phyloP scores from a whole-genome alignment of 1,140 invertebrate genomes.

The Drosophila orosa region DNA sequence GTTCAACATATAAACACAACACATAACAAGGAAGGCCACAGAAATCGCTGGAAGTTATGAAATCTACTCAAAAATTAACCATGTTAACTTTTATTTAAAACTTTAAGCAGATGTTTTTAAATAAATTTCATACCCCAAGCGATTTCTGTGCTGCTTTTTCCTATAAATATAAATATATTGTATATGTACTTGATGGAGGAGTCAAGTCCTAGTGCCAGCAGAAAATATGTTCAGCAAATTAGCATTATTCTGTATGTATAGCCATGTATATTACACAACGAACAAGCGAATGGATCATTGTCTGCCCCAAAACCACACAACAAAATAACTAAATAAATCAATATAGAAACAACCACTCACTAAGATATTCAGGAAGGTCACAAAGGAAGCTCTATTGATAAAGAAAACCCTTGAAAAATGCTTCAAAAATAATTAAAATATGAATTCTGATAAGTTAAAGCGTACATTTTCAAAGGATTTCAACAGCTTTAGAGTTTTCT shows the following conservation, averaged over 20 bases:
- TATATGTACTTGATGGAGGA: slow-evolving; percentile 25
- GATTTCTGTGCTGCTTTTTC: not conserved
- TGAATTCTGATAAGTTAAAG: not conserved
- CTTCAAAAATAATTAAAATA: not conserved
- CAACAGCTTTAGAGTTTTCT: not conserved
- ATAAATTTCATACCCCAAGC: not conserved
- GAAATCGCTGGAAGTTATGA: not conserved
- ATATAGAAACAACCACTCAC: slow-evolving; percentile 29
- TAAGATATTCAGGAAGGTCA: slow-evolving; percentile 12
- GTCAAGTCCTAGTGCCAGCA: slow-evolving; percentile 61
- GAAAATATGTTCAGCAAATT: slow-evolving; percentile 60
- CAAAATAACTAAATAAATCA: slow-evolving; percentile 54
- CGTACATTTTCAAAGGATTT: not conserved
- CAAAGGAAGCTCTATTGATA: not conserved
- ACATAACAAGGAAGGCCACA: slow-evolving; percentile 23
- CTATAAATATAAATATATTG: not conserved
- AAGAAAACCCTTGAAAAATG: not conserved
- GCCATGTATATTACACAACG: slow-evolving; percentile 61
- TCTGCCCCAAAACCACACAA: slow-evolving; percentile 48
- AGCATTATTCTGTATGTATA: slow-evolving; percentile 51
- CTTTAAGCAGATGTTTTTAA: not conserved
- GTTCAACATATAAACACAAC: slow-evolving; percentile 58
- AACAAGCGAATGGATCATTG: slow-evolving; percentile 69
- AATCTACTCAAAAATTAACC: too few relatives aligned
- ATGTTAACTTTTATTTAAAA: not conserved